phyloP scores from a whole-genome alignment of 2,797 vertebrate genomes.

The Paratrypauchen microcephalus region DNA sequence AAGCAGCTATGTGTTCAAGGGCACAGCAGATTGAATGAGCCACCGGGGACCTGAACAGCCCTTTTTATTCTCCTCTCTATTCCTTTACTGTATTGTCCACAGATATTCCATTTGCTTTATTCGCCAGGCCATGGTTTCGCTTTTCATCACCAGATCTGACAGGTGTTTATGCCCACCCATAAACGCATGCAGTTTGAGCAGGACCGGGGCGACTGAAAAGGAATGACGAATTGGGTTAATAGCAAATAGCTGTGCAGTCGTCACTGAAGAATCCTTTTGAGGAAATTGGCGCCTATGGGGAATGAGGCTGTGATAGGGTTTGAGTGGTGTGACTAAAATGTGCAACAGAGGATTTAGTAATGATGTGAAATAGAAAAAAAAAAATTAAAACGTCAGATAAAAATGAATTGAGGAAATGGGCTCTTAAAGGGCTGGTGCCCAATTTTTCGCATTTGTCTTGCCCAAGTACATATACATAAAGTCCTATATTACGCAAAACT shows the following conservation, averaged over 20 bases:
- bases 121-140: conserved; percentile 41
- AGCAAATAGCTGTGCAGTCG: not conserved
- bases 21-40: conserved; percentile 57
- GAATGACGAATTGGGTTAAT: conserved; percentile 10
- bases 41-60: conserved; percentile 51
- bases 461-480: too few species aligned
- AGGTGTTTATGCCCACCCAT: conserved; percentile 51
- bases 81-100: conserved; percentile 50
- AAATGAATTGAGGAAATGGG: conserved; percentile 2
- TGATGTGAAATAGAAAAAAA: conserved; percentile 11
- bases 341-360: not conserved
- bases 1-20: conserved; percentile 59
- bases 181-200: conserved; percentile 26
- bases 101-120: conserved; percentile 55
- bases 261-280: not conserved
- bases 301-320: not conserved
- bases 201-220: not conserved
- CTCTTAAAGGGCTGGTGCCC: not conserved
- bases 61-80: conserved; percentile 37
- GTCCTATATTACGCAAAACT: too few species aligned
- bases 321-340: not conserved
- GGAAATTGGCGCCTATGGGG: not conserved
- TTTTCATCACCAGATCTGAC: conserved; percentile 54
- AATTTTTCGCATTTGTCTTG: too few species aligned
- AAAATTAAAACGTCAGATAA: not conserved